phyloP scores from a whole-genome alignment of 2,113 vertebrate genomes.

The Syngnathus typhle region DNA sequence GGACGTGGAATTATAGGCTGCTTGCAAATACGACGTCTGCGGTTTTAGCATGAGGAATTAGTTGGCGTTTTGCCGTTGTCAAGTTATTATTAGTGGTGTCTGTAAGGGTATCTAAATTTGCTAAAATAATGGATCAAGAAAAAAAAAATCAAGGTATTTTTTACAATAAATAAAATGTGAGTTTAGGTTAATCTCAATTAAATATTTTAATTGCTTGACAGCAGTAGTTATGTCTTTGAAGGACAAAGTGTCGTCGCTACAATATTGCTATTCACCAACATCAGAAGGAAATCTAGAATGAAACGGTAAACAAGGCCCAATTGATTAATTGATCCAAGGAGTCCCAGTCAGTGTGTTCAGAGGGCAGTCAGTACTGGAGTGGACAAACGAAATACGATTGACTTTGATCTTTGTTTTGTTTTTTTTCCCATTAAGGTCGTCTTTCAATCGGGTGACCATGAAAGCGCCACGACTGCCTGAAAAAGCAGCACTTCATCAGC shows the following conservation, averaged over 20 bases:
- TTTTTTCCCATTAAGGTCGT: conserved; percentile 6
- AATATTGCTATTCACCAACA: background rate
- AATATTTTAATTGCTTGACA: too few species aligned
- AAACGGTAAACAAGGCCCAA: background rate
- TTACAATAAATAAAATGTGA: too few species aligned
- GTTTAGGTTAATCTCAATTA: too few species aligned
- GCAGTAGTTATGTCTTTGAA: too few species aligned
- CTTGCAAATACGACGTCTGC: background rate
- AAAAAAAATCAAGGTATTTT: background rate
- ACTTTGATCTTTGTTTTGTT: background rate
- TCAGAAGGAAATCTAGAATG: background rate
- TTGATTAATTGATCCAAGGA: background rate
- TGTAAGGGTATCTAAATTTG: too few species aligned
- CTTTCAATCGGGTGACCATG: conserved; percentile 38
- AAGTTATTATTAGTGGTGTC: background rate
- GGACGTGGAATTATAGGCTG: background rate
- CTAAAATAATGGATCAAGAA: too few species aligned
- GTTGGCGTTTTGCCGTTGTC: background rate
- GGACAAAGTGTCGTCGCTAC: background rate
- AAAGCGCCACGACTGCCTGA: conserved; percentile 12
- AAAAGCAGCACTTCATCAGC: conserved; percentile 32
- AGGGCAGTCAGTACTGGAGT: background rate
- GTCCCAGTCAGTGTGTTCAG: background rate
- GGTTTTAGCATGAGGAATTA: background rate
- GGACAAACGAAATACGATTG: conserved; percentile 13